Base-by-base conservation (phyloP, 2,797 vertebrate genomes). In the Falco biarmicus region DNA sequence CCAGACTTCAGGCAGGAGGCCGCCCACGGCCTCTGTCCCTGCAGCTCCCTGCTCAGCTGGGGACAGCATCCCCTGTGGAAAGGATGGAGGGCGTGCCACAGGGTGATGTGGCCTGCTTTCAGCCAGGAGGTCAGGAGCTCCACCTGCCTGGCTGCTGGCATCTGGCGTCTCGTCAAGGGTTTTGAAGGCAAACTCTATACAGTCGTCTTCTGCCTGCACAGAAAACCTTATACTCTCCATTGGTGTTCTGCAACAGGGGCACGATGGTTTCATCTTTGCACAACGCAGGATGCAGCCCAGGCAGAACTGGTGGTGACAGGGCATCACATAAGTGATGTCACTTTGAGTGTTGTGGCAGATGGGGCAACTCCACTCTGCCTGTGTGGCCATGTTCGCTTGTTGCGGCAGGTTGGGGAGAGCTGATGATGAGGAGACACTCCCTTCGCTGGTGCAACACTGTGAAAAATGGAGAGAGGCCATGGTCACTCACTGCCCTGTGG, bases 121-220 rank as follows among this genome's bases (percentile, higher is more conserved):
- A 15, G 13, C 31, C 7, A 0, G 9, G 5, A 2, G 34, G 26
- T 7, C 1, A 20, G 11, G 0, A 2, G 4, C 34, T 37, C 34
- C 34, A 37, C 34, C 34, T 37, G 34, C 34, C 34, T 37, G 34
- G 34, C 34, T 37, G 34, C 34, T 37, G 34, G 34, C 34, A 37
- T 37, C 34, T 37, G 34, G 34, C 34, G 10, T 37, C 34, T 37
- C 34, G 10, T 37, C 34, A 37, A 37, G 34, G 34, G 34, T 10
- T 37, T 37, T 37, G 34, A 37, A 37, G 34, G 9, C 34, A 37
- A 37, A 37, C 34, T 37, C 34, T 37, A 37, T 37, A 37, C 37
- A 37, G 34, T 37, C 37, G 34, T 37, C 34, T 37, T 37, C 34
- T 37, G 34, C 34, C 34, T 37, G 34, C 34, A 37, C 34, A 37